These are phyloP conservation scores for Zhengitettix transpicula DNA, from an alignment of 2,888 invertebrate genomes.

Conservation along the genomic window DNA sequence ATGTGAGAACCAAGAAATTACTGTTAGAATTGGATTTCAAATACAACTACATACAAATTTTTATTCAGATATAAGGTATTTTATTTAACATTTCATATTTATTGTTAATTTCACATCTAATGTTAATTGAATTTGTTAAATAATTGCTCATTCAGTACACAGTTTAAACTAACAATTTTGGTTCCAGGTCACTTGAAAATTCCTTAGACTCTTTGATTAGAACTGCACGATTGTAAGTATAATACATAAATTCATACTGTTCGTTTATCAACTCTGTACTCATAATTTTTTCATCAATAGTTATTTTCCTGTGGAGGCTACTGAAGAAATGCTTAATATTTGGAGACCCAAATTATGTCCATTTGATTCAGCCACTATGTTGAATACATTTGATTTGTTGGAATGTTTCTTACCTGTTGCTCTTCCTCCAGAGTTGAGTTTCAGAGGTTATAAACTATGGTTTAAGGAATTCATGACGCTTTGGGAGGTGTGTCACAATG, in stretches of 20 bases:
- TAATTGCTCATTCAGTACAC: no score
- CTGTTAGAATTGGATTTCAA: neutral
- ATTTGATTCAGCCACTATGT: constrained; percentile 37
- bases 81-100: neutral
- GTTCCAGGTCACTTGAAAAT: constrained; percentile 15
- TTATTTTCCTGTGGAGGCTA: constrained; percentile 55
- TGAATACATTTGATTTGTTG: constrained; percentile 39
- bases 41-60: neutral
- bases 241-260: neutral
- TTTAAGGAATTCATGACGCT: constrained; percentile 59
- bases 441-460: constrained; percentile 58
- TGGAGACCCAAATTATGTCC: constrained; percentile 66
- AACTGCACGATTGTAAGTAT: constrained; percentile 17
- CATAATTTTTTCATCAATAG: constrained; percentile 24
- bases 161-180: no score
- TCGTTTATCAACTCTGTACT: neutral
- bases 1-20: neutral
- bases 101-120: neutral
- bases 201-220: constrained; percentile 18
- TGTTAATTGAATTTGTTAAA: neutral
- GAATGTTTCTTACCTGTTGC: constrained; percentile 61
- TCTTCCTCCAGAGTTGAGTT: constrained; percentile 41
- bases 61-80: neutral
- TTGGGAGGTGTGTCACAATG: constrained; percentile 63
- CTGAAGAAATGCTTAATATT: constrained; percentile 72